Percentiles rank a stretch among this genome's conserved stretches.
Conservation (phyloP, 2,888 invertebrate species). For the Habrosyne pyritoides region DNA sequence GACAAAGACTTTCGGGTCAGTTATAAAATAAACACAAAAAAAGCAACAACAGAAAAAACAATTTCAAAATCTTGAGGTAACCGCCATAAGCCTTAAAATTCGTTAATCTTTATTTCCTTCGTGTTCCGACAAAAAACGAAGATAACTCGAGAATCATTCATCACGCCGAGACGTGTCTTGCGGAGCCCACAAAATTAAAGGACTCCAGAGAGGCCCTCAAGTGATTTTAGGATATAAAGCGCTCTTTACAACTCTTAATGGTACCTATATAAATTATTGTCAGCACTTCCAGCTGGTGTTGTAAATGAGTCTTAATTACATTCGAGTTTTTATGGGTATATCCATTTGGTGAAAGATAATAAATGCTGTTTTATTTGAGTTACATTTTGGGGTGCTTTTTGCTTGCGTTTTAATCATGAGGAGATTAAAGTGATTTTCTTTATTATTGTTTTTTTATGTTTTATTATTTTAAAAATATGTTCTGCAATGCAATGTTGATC, state of each 20-base stretch:
- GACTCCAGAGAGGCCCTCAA: conserved; percentile 5
- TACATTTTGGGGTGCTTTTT: background rate
- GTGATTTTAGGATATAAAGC: conserved; percentile 9
- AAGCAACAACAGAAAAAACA: background rate
- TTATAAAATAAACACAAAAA: background rate
- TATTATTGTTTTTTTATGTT: no score
- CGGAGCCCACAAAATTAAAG: conserved; percentile 14
- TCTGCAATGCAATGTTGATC: no score
- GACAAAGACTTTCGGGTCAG: no score
- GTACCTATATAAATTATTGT: conserved; percentile 15
- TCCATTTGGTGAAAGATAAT: background rate
- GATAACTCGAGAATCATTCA: conserved; percentile 12
- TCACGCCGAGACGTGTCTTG: conserved; percentile 11
- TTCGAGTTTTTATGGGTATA: background rate
- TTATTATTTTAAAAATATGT: no score
- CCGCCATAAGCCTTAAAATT: background rate
- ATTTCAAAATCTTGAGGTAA: background rate
- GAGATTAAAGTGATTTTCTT: no score
- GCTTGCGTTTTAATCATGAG: background rate
- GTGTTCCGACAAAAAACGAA: conserved; percentile 1
- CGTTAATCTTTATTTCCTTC: background rate
- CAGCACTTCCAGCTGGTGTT: conserved; percentile 15
- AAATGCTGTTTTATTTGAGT: background rate
- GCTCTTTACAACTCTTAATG: conserved; percentile 14
- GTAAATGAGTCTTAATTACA: conserved; percentile 22